These are phyloP conservation scores for Entomyzon cyanotis DNA, from an alignment of 2,113 vertebrate genomes.

Conservation along the genomic window DNA sequence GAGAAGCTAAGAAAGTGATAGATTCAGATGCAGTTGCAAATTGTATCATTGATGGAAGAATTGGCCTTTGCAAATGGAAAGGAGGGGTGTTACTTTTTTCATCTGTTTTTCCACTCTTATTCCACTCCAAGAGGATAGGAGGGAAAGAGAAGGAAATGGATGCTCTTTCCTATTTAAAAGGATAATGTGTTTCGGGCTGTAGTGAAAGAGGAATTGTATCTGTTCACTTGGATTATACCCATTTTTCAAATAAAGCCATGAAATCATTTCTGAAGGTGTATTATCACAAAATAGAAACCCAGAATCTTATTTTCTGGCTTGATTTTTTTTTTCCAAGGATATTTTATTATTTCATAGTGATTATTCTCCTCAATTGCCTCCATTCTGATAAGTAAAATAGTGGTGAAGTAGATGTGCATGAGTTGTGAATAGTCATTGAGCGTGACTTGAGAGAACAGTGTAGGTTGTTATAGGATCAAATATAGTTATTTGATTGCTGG, in stretches of 20 bases:
- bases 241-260: not conserved
- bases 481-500: not conserved
- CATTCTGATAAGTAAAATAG: not conserved
- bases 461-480: not conserved
- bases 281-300: not conserved
- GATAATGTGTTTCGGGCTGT: not conserved
- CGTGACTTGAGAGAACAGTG: not conserved
- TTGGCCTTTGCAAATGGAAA: not conserved
- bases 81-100: not conserved
- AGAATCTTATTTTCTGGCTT: not conserved
- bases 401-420: not conserved
- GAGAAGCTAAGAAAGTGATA: not conserved
- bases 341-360: not conserved
- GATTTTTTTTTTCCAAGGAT: not conserved
- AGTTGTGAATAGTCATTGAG: not conserved
- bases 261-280: not conserved
- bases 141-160: not conserved
- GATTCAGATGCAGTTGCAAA: not conserved
- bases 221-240: not conserved
- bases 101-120: not conserved
- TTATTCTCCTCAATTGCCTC: not conserved
- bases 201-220: not conserved
- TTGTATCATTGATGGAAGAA: not conserved
- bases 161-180: not conserved
- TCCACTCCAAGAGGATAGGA: not conserved